Evolutionary conservation across 2,888 invertebrate genomes (phyloP).

Genomic region (Acronicta alni): DNA sequence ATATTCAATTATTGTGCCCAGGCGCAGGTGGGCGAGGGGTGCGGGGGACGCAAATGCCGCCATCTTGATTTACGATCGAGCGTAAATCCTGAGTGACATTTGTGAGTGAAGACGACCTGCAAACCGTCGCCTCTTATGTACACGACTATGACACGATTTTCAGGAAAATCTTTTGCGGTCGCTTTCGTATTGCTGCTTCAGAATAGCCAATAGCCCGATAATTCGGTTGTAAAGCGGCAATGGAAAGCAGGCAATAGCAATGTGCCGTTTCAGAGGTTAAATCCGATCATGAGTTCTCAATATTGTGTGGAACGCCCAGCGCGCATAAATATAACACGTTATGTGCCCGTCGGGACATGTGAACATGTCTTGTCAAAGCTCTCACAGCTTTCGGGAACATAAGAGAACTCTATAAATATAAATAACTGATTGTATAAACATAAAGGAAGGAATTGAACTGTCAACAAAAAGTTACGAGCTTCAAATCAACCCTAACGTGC

Average conservation of each 20-base stretch:
- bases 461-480: not conserved
- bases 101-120: slow-evolving; percentile 81
- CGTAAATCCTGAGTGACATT: slow-evolving; percentile 88
- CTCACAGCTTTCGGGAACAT: slow-evolving; percentile 42
- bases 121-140: slow-evolving; percentile 67
- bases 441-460: not conserved
- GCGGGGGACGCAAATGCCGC: slow-evolving; percentile 70
- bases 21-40: slow-evolving; percentile 79
- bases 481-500: not conserved
- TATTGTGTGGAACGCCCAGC: slow-evolving; percentile 66
- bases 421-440: slow-evolving; percentile 1
- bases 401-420: slow-evolving; percentile 23
- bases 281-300: slow-evolving; percentile 62
- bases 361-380: slow-evolving; percentile 55
- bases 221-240: slow-evolving; percentile 54
- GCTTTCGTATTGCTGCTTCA: slow-evolving; percentile 60
- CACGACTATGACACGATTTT: slow-evolving; percentile 75
- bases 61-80: slow-evolving; percentile 88
- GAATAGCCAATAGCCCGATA: slow-evolving; percentile 47
- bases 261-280: slow-evolving; percentile 52
- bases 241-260: slow-evolving; percentile 57
- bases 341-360: slow-evolving; percentile 65
- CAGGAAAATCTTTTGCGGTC: slow-evolving; percentile 76
- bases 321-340: slow-evolving; percentile 69
- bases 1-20: slow-evolving; percentile 88